phyloP scores from a whole-genome alignment of 1,140 invertebrate genomes.

The Tigriopus japonicus region DNA sequence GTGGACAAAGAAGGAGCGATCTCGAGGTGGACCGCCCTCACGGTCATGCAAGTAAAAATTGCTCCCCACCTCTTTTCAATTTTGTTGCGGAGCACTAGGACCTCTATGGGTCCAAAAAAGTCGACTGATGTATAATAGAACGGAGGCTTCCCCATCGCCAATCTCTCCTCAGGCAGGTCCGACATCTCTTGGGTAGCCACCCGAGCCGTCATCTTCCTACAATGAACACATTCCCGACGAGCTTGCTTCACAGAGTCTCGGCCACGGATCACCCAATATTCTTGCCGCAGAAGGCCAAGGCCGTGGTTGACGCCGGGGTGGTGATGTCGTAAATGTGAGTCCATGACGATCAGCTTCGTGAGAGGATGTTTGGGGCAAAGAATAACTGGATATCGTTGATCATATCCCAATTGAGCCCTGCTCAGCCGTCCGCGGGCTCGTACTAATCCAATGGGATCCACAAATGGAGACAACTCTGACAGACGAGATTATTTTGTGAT shows the following conservation, averaged over 20 bases:
- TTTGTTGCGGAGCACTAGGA: too few species aligned
- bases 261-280: conserved; percentile 13
- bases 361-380: too few species aligned
- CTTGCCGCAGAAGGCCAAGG: conserved; percentile 1
- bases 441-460: neutral
- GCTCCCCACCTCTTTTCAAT: conserved; percentile 17
- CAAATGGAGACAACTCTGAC: neutral
- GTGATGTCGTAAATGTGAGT: too few species aligned
- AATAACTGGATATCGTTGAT: too few species aligned
- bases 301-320: conserved; percentile 1
- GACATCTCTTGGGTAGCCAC: neutral
- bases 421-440: neutral
- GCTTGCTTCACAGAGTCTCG: neutral
- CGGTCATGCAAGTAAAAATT: conserved; percentile 20
- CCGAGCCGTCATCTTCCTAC: conserved; percentile 1
- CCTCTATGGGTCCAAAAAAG: too few species aligned
- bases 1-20: too few species aligned
- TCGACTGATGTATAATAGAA: conserved; percentile 19
- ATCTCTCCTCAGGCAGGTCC: too few species aligned
- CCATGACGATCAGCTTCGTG: too few species aligned
- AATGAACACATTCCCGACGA: conserved; percentile 12
- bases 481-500: neutral
- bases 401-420: too few species aligned
- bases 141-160: neutral
- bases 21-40: conserved; percentile 21